phyloP scores from a whole-genome alignment of 2,888 invertebrate species.

The Resseliella maxima region DNA sequence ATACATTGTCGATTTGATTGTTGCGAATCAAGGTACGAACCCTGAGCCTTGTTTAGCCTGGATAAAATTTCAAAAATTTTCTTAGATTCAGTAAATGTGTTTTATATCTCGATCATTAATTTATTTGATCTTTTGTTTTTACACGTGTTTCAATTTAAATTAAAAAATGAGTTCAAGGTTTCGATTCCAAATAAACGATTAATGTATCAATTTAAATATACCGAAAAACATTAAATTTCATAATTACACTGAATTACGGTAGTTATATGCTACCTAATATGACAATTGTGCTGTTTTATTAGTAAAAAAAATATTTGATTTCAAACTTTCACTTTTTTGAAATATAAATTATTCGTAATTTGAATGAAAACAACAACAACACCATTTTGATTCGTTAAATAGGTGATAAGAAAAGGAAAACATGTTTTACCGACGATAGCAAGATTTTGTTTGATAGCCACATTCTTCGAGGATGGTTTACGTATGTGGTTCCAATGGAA shows the following conservation, averaged over 20 bases:
- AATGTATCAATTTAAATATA: too few relatives aligned
- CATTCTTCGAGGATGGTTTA: constrained; percentile 98
- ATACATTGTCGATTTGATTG: too few relatives aligned
- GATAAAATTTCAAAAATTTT: too few relatives aligned
- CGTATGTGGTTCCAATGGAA: constrained; percentile 99
- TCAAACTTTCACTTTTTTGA: constrained; percentile 31
- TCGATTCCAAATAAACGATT: too few relatives aligned
- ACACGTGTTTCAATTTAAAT: too few relatives aligned
- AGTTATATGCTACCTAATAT: background rate
- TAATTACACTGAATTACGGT: too few relatives aligned
- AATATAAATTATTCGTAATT: background rate
- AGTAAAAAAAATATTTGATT: background rate
- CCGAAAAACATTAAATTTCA: too few relatives aligned
- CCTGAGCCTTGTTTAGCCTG: too few relatives aligned
- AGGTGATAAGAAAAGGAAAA: constrained; percentile 94
- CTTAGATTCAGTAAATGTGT: background rate
- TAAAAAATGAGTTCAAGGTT: too few relatives aligned
- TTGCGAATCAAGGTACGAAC: too few relatives aligned
- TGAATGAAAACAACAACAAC: constrained; percentile 41
- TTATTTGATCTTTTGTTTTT: too few relatives aligned
- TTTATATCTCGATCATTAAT: too few relatives aligned
- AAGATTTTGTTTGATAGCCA: constrained; percentile 95
- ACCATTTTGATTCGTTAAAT: constrained; percentile 54
- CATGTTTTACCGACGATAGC: constrained; percentile 94
- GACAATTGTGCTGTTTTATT: background rate